phyloP scores from a whole-genome alignment of 2,113 vertebrate genomes.

The Dromaius novaehollandiae region DNA sequence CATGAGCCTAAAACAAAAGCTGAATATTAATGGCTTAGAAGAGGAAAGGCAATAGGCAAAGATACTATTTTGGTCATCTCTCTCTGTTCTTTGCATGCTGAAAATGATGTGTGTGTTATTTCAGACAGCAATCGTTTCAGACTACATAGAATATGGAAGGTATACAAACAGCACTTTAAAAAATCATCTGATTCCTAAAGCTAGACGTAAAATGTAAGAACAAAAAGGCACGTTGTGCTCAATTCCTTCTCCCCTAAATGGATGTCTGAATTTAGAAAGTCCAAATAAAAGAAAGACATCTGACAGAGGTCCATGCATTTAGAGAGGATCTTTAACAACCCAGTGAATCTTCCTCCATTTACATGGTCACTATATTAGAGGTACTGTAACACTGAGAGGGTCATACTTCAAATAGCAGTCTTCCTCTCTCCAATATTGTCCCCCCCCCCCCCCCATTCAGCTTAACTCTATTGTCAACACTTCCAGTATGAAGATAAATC shows the following conservation, averaged over 20 bases:
- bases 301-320: background rate
- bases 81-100: background rate
- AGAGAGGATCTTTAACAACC: background rate
- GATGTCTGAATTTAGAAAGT: background rate
- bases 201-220: background rate
- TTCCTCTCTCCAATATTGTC: background rate
- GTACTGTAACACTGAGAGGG: background rate
- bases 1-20: background rate
- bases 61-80: background rate
- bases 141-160: background rate
- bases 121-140: background rate
- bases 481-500: background rate
- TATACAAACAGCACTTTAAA: background rate
- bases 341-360: background rate
- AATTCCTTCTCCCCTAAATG: background rate
- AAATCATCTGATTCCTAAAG: background rate
- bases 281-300: background rate
- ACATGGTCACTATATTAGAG: background rate
- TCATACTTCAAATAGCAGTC: background rate
- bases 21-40: background rate
- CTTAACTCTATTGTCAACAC: background rate
- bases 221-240: background rate
- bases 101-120: background rate
- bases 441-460: background rate
- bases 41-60: background rate